Base-by-base conservation (phyloP, 2,113 vertebrate species). In the Chaetops frenatus region DNA sequence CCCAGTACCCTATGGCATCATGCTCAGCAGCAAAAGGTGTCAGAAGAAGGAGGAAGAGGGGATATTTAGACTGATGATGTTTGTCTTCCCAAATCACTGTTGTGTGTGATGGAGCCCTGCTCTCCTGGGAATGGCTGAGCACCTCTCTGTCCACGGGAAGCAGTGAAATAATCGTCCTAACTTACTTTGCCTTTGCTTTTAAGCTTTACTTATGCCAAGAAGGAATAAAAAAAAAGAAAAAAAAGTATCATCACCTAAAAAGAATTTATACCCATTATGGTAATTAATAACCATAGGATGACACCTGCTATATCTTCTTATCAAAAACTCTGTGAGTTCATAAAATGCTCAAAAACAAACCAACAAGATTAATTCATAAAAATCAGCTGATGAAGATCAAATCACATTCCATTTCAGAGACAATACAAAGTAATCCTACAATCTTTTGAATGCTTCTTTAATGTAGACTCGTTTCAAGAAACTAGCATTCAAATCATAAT, bases 341-440 rank as follows among this genome's bases (percentile, higher is more conserved):
- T 73, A 92, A 95, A 95, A 78, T 81, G 33, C 53, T 80, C 40
- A 85, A 94, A 89, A 95, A 29, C 74, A 91, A 96, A 95, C 42
- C 57, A 96, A 89, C 45, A 91, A 95, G 94, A 96, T 80, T 86
- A 96, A 80, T 89, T 85, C 1, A 22, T 82, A 81, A 70, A 96
- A 96, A 93, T 86, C 62, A 70, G 77, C 56, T 88, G 91, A 95
- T 91, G 66, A 62, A 95, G 73, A 96, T 90, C 87, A 97, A 96
- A 95, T 93, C 74, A 35, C 58, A 87, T 97, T 95, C 53, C 12
- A 88, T 96, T 97, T 96, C 51, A 93, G 78, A 88, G 67, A 72
- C 81, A 61, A 94, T 82, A 92, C 64, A 79, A 97, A 97, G 87
- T 66, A 96, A 90, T 97, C 82, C 82, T 94, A 64, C 90, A 95